Base-by-base conservation (phyloP, 2,888 invertebrate species). In the Chymomyza amoena region DNA sequence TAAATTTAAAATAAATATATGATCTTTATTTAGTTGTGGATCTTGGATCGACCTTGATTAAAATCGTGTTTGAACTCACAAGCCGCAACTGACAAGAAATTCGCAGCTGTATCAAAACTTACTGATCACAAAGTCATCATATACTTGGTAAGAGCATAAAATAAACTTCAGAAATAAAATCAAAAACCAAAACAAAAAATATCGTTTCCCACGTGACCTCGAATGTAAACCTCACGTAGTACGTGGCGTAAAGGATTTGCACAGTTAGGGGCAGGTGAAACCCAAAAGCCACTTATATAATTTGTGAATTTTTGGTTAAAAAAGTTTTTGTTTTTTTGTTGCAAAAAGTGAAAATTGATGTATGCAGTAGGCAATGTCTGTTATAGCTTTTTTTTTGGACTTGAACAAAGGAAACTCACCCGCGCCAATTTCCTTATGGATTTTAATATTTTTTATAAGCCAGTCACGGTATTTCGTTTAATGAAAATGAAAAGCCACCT, bases 401-500 rank as follows among this genome's bases (percentile, higher is more conserved):
- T 36, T 32, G 60, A n/a, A 79, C 72, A 73, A 78, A 78, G 78
- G 77, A 78, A 78, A 74, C 66, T 32, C 60, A 69, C 67, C 71
- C 36, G 50, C 72, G 78, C 66, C 77, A 68, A 85, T 80, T 84
- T 84, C 87, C 83, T 87, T 87, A 87, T 84, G 87, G 86, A 85
- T 87, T 85, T 80, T 83, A 70, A 87, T 87, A 87, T 87, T 76
- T 28, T 84, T 88, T 88, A 84, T 84, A 88, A 84, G 81, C 80
- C 51, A 86, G 84, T 84, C 84, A 84, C 84, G 84, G 78, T 79
- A 85, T 76, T 83, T 76, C 84, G 79, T 69, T 85, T 83, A 87
- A 84, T 83, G 77, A 75, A 84, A 83, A 75, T 66, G 66, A 54
- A 54, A 54, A 54, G 52, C 18, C 18, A 16, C 52, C 52, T 16